Evolutionary conservation across 2,113 vertebrate species (phyloP).

Genomic region (Tetraodon nigroviridis): DNA sequence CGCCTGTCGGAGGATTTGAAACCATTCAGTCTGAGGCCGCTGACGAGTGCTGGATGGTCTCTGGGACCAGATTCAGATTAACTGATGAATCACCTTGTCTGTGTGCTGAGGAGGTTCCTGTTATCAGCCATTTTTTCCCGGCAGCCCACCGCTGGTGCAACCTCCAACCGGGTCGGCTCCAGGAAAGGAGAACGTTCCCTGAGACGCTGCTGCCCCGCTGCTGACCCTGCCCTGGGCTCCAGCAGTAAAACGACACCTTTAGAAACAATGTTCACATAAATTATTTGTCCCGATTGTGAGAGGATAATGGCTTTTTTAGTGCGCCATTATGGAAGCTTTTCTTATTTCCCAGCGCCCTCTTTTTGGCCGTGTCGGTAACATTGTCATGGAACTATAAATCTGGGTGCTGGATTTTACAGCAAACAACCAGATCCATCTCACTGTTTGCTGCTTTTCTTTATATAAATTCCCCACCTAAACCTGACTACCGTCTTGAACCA

Average conservation of each 20-base stretch:
- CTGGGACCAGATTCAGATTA: background rate
- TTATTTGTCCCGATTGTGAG: conserved; percentile 32
- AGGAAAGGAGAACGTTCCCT: too few species aligned
- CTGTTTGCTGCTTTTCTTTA: too few species aligned
- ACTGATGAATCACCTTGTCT: background rate
- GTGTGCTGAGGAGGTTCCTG: background rate
- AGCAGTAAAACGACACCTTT: conserved; percentile 22
- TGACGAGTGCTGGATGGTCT: conserved; percentile 9
- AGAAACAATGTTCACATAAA: conserved; percentile 34
- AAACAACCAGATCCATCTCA: too few species aligned
- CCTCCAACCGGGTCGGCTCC: too few species aligned
- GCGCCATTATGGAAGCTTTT: conserved; percentile 21
- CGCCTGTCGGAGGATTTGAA: conserved; percentile 27
- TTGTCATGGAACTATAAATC: conserved; percentile 15
- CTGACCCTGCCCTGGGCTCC: conserved; percentile 28
- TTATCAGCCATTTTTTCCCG: too few species aligned
- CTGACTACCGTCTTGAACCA: too few species aligned
- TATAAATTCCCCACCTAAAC: too few species aligned
- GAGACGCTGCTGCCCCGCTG: background rate
- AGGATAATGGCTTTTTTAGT: conserved; percentile 49
- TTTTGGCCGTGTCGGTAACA: conserved; percentile 7
- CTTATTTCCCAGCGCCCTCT: conserved; percentile 14
- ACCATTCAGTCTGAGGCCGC: conserved; percentile 20
- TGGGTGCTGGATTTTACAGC: background rate
- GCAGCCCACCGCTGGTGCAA: too few species aligned